These are phyloP conservation scores for Melospiza georgiana DNA, from an alignment of 2,113 vertebrate genomes.

Conservation along the genomic window DNA sequence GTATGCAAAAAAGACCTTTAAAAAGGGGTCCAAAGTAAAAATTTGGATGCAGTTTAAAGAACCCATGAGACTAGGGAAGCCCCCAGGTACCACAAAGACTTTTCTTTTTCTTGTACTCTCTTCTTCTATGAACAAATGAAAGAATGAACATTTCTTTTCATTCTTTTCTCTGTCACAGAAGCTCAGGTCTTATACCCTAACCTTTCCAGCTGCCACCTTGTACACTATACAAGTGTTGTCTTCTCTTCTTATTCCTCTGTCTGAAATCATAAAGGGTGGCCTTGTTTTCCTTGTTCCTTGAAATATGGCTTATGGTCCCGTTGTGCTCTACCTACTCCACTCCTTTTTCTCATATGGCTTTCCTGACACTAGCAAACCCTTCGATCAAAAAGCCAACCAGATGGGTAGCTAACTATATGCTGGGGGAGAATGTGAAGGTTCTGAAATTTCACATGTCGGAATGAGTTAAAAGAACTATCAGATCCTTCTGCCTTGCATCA, in stretches of 20 bases:
- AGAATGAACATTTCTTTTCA: not conserved
- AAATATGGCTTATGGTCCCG: not conserved
- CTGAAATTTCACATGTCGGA: constrained; percentile 54
- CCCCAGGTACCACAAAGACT: not conserved
- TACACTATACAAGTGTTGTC: not conserved
- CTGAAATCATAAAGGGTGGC: not conserved
- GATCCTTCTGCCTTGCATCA: constrained; percentile 58
- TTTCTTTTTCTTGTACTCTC: not conserved
- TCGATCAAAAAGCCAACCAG: constrained; percentile 54
- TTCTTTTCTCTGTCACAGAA: not conserved
- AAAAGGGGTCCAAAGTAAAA: not conserved
- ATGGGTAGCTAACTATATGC: constrained; percentile 50
- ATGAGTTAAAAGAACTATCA: constrained; percentile 60
- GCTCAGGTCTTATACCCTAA: not conserved
- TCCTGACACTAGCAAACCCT: constrained; percentile 41
- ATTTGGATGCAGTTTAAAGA: constrained; percentile 11
- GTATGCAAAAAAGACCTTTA: constrained; percentile 1
- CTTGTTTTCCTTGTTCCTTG: not conserved
- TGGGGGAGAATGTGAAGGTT: constrained; percentile 43
- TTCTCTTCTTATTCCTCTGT: not conserved
- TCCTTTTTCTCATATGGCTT: constrained; percentile 32
- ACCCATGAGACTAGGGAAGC: not conserved
- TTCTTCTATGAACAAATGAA: not conserved
- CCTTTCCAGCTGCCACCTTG: not conserved
- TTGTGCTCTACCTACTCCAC: constrained; percentile 10